These are phyloP conservation scores for Oxycera nigricornis DNA, from an alignment of 2,888 invertebrate species.

Conservation along the genomic window DNA sequence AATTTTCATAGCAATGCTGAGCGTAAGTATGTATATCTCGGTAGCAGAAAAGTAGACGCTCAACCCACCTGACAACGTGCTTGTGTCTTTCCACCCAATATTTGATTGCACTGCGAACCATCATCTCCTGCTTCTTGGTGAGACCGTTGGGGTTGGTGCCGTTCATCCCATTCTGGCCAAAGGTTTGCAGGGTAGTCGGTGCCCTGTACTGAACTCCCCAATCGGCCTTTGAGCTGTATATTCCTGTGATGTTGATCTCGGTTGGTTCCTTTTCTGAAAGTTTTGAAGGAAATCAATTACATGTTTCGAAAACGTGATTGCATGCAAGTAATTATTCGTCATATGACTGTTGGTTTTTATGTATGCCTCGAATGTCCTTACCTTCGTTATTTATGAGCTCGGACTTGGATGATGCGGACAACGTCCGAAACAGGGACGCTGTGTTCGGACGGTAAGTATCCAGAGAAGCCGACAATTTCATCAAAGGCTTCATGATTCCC, in stretches of 20 bases:
- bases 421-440: constrained; percentile 72
- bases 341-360: too few relatives aligned
- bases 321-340: too few relatives aligned
- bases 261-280: constrained; percentile 63
- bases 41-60: too few relatives aligned
- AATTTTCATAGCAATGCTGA: too few relatives aligned
- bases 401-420: constrained; percentile 62
- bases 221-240: constrained; percentile 80
- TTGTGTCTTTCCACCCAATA: constrained; percentile 91
- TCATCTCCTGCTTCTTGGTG: constrained; percentile 81
- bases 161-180: constrained; percentile 64
- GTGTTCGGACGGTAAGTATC: constrained; percentile 79
- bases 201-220: constrained; percentile 77
- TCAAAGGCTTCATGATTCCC: constrained; percentile 84
- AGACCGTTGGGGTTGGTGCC: constrained; percentile 78
- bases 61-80: constrained; percentile 79
- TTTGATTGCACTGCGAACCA: constrained; percentile 85
- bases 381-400: constrained; percentile 61
- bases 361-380: too few relatives aligned
- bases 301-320: too few relatives aligned
- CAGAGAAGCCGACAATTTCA: constrained; percentile 83
- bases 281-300: neutral
- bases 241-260: constrained; percentile 74
- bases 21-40: too few relatives aligned
- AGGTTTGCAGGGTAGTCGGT: constrained; percentile 71